Conservation (phyloP, 64 coral and sea anemone genomes). For the Acropora tenuis region DNA sequence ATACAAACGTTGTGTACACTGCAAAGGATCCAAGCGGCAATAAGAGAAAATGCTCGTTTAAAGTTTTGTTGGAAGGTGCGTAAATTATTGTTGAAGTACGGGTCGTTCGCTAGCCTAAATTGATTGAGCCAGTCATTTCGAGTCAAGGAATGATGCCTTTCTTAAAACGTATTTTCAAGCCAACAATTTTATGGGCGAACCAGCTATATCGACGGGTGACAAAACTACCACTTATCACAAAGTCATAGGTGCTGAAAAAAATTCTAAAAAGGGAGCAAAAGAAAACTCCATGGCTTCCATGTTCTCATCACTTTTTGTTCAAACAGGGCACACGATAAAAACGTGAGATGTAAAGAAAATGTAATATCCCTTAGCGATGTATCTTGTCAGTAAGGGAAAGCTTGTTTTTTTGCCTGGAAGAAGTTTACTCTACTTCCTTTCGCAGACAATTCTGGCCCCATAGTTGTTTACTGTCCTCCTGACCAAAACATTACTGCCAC, state of each 20-base stretch:
- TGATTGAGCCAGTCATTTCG: neutral
- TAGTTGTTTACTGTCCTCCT: constrained; percentile 66
- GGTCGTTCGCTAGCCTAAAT: neutral
- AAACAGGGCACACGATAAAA: neutral
- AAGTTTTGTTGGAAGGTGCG: constrained; percentile 59
- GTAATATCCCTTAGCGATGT: neutral
- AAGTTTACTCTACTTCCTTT: neutral
- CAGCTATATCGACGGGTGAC: neutral
- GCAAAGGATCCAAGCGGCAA: constrained; percentile 71
- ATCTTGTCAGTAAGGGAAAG: neutral
- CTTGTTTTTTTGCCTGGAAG: neutral
- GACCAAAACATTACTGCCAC: constrained; percentile 17
- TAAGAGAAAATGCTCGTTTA: constrained; percentile 60
- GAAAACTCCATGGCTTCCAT: neutral
- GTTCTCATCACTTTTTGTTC: neutral
- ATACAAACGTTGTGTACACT: constrained; percentile 34
- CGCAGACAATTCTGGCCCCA: constrained; percentile 62
- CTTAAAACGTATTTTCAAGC: neutral
- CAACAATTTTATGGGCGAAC: neutral
- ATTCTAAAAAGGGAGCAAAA: neutral
- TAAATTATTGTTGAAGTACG: neutral
- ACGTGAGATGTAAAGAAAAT: too few relatives aligned
- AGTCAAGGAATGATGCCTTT: neutral
- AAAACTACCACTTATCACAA: neutral
- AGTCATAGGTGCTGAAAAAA: neutral